Base-by-base conservation (phyloP, 2,113 vertebrate genomes). In the Heloderma charlesbogerti region DNA sequence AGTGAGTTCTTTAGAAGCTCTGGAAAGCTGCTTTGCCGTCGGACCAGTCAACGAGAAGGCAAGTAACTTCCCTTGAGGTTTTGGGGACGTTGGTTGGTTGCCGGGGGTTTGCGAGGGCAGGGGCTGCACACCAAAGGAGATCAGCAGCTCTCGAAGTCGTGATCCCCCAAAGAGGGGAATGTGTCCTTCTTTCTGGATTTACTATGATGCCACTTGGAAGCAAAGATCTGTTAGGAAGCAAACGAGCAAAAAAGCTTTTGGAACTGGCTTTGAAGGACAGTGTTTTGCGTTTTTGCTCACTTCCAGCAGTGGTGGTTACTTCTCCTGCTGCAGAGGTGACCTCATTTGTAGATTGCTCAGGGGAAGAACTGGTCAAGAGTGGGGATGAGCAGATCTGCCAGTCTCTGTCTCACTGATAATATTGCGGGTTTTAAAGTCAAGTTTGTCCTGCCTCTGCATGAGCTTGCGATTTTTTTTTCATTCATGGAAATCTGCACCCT, bases 1-100 rank as follows among this genome's bases (percentile, higher is more conserved):
- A 90, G 99, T 99, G 95, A 99, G 98, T 96, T 99, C 99, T 93
- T 98, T 99, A 94, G 99, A 99, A 98, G 98, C 99, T 6, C 97
- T 99, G 96, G 99, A 99, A 98, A 99, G 98, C 98, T 99, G 99
- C 97, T 99, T 99, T 98, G 99, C 99, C 66, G 98, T 99, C 84
- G 98, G 98, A 90, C 98, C 98, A 31, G 98, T 98, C 92, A 98
- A 96, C 95, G 99, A 99, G 97, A 99, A 99, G 98, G 99, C 98
- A 97, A 98, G 97, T 95, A 85, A 96, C 94, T 97, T 95, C 96
- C 88, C 88, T 94, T 91, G 95, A 94, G 95, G 95, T 96, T 95
- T 95, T 27, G 48, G 85, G 85, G 71, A 75, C 85, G 13, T 60
- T 37, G 45, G 37, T 43, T 22, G 77, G 37, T 25, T n/a, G 71